phyloP scores from a whole-genome alignment of 2,888 invertebrate species.

The Chaetoderma sp. region DNA sequence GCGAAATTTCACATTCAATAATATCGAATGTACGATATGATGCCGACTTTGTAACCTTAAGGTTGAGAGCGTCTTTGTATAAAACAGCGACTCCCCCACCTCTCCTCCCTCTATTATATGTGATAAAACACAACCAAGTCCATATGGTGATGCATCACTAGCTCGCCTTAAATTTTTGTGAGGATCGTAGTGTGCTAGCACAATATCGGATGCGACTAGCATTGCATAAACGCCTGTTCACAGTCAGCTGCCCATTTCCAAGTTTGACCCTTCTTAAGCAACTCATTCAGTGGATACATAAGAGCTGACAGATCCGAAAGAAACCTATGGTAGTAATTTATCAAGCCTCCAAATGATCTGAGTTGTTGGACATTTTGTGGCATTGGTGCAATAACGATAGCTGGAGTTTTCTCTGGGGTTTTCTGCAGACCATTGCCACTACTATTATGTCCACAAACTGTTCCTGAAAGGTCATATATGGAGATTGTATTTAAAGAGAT shows the following conservation, averaged over 20 bases:
- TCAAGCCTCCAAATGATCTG: constrained; percentile 1
- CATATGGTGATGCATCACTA: constrained; percentile 20
- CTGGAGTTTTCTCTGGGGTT: constrained; percentile 15
- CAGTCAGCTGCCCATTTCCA: constrained; percentile 12
- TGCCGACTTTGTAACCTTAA: too few relatives aligned
- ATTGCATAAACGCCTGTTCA: constrained; percentile 5
- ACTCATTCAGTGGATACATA: constrained; percentile 5
- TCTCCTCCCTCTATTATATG: constrained; percentile 9
- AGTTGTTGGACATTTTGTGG: constrained; percentile 13
- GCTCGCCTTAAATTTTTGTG: neutral
- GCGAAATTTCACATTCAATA: too few relatives aligned
- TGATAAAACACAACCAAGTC: constrained; percentile 14
- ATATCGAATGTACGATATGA: too few relatives aligned
- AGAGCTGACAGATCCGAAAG: neutral
- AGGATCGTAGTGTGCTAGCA: constrained; percentile 15
- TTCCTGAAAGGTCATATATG: too few relatives aligned
- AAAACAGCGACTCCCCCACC: too few relatives aligned
- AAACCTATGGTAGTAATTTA: constrained; percentile 16
- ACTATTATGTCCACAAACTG: neutral
- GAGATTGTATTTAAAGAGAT: too few relatives aligned
- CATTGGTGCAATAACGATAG: neutral
- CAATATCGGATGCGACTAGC: neutral
- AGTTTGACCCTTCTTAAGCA: neutral
- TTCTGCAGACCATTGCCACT: constrained; percentile 8
- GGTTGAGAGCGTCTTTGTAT: too few relatives aligned